Conservation (phyloP, 2,113 vertebrate species). For the Neoarius graeffei region DNA sequence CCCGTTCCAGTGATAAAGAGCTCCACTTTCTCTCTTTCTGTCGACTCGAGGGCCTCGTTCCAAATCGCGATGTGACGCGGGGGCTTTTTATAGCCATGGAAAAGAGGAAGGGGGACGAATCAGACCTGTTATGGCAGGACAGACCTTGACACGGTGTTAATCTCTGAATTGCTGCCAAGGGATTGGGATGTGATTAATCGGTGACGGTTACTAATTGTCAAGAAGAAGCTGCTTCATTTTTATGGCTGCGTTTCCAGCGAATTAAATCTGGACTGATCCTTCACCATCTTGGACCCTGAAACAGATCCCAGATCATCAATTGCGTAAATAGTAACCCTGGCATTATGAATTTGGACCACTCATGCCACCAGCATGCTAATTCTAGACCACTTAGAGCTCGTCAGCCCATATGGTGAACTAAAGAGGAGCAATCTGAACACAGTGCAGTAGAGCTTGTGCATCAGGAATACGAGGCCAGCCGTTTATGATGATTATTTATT, state of each 20-base stretch:
- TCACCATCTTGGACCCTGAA: conserved; percentile 1
- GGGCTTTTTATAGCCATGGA: conserved; percentile 48
- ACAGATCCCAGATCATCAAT: conserved; percentile 7
- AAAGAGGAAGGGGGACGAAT: conserved; percentile 14
- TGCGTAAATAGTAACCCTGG: conserved; percentile 12
- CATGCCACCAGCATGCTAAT: background rate
- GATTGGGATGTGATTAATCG: conserved; percentile 42
- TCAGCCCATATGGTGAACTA: conserved; percentile 11
- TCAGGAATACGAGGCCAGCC: conserved; percentile 1
- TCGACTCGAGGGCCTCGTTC: conserved; percentile 50
- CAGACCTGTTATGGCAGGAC: conserved; percentile 42
- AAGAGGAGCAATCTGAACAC: conserved; percentile 25
- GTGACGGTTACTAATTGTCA: conserved; percentile 38
- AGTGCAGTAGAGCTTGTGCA: background rate
- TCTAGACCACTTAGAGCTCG: conserved; percentile 24
- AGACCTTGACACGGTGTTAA: conserved; percentile 43
- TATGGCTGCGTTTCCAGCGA: background rate
- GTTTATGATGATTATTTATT: conserved; percentile 26
- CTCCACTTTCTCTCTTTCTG: conserved; percentile 32
- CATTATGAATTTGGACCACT: conserved; percentile 4
- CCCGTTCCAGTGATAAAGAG: conserved; percentile 46
- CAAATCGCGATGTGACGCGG: conserved; percentile 37
- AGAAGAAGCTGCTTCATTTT: conserved; percentile 22
- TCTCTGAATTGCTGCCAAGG: conserved; percentile 31
- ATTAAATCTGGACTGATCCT: conserved; percentile 15